Conservation (phyloP, 2,113 vertebrate species). For the Poeciliopsis retropinna region DNA sequence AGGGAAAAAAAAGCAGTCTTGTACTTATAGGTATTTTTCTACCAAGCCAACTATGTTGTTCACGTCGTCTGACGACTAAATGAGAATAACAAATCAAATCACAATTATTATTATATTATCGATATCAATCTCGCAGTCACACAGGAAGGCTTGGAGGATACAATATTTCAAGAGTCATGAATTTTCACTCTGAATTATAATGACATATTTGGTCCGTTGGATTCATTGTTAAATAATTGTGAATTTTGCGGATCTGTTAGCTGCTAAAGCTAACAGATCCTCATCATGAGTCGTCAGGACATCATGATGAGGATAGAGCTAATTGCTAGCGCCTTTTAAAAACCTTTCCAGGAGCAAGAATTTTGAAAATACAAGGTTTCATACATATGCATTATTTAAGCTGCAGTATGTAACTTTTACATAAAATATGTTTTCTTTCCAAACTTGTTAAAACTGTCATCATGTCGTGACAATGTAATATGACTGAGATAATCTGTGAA, state of each 20-base stretch:
- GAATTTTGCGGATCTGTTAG: not conserved
- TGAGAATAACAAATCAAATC: not conserved
- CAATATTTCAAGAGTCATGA: too few relatives aligned
- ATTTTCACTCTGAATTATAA: too few relatives aligned
- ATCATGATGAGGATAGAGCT: not conserved
- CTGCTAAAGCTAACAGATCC: not conserved
- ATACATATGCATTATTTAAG: too few relatives aligned
- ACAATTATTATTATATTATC: not conserved
- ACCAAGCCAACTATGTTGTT: not conserved
- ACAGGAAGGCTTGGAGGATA: too few relatives aligned
- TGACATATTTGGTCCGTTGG: too few relatives aligned
- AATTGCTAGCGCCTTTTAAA: not conserved
- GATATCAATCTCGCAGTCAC: too few relatives aligned
- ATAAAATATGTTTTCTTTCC: too few relatives aligned
- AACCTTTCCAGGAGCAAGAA: not conserved
- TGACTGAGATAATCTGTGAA: too few relatives aligned
- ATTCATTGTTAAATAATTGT: not conserved
- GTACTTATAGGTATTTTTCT: not conserved
- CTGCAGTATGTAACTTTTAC: too few relatives aligned
- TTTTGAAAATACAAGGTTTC: too few relatives aligned
- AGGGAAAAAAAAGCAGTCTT: not conserved
- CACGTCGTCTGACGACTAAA: not conserved
- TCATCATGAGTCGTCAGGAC: not conserved
- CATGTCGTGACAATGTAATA: too few relatives aligned
- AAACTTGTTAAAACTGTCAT: too few relatives aligned